Percentiles rank a stretch among this genome's conserved stretches.
Conservation (phyloP, 1,140 invertebrate genomes). For the Anastrepha ludens region DNA sequence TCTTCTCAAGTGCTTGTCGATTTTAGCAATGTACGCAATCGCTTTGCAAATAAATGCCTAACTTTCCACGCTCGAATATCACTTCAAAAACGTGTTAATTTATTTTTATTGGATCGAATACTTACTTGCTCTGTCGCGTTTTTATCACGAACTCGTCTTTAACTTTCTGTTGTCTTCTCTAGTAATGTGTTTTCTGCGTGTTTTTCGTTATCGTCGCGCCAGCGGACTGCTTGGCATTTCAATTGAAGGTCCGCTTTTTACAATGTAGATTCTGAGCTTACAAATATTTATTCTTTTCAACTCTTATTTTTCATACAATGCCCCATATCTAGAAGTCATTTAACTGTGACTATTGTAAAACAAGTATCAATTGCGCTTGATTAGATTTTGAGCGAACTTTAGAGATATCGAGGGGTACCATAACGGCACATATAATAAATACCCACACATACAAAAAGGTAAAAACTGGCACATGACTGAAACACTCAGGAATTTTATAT, state of each 20-base stretch:
- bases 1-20: neutral
- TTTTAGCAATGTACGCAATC: neutral
- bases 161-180: no score
- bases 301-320: no score
- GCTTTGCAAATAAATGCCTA: neutral
- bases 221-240: neutral
- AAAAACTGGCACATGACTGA: neutral
- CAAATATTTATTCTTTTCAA: no score
- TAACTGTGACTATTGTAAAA: neutral
- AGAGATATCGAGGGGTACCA: neutral
- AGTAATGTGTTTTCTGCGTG: neutral
- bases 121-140: no score
- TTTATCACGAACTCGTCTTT: no score
- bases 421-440: neutral
- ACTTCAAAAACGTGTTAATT: neutral
- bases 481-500: conserved; percentile 12
- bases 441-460: neutral
- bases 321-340: no score
- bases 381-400: neutral
- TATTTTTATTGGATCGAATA: no score
- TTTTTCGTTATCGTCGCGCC: neutral
- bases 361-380: neutral
- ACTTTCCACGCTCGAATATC: neutral
- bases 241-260: neutral
- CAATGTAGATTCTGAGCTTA: neutral